Base-by-base conservation (phyloP, 2,888 invertebrate genomes). In the Lordiphosa andalusiaca region DNA sequence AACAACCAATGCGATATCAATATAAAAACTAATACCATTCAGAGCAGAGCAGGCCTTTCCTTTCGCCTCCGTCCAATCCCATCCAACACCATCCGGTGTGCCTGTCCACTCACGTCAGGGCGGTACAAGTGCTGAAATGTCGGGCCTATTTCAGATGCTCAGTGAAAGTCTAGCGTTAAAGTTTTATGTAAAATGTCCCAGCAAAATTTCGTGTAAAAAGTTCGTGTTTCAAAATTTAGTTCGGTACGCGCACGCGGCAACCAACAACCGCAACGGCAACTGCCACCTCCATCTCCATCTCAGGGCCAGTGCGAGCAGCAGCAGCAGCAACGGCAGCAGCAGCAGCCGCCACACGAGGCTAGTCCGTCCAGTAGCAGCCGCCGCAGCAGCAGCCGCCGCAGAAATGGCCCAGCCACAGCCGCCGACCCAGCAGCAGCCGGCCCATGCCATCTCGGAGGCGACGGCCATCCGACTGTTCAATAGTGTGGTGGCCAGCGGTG, bases 381-480 rank as follows among this genome's bases (percentile, higher is more conserved):
- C 30, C 6, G 9, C 9, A 21, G 38, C 42, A 42, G n/a, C 46
- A 46, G 21, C 30, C 21, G 12, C 44, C n/a, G 10, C 6, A 21
- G 19, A 38, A 30, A 33, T 54, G 19, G 16, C 35, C n/a, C 16
- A 47, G 10, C 47, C 42, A 39, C 10, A 46, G 39, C 7, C 75
- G 77, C 67, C 75, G 41, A 4, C 19, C 19, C 56, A 72, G 33
- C 54, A 51, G 9, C 56, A 59, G 7, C 35, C 54, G 6, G 35
- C 39, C 10, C n/a, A 44, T 6, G 16, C 16, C 16, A 46, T 85
- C 12, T 73, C 84, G 12, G 87, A 84, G 59, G 75, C 71, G 5
- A 71, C 73, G 4, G 80, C 84, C 2, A 56, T 85, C 10, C 75
- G 86, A 9, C 55, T 87, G 48, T 69, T 75, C 19, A 85, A 82